These are phyloP conservation scores for Onchidella celtica DNA, from an alignment of 2,888 invertebrate species.

Conservation along the genomic window DNA sequence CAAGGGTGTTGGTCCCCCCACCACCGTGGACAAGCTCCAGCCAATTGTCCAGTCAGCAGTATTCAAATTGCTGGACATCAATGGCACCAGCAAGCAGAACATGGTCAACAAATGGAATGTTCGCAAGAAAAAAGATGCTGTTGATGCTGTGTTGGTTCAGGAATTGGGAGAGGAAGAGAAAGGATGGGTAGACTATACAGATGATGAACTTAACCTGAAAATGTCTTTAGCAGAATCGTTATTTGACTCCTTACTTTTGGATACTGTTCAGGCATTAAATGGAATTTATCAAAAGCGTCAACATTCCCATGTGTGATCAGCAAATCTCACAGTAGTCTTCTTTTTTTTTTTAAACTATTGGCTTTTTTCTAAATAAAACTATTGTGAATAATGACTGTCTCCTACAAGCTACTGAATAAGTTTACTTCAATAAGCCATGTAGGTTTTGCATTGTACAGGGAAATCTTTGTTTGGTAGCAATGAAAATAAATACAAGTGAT, in stretches of 20 bases:
- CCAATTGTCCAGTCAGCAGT: slow-evolving; percentile 73
- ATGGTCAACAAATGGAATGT: slow-evolving; percentile 70
- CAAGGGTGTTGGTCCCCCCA: slow-evolving; percentile 70
- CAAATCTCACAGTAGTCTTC: too few relatives aligned
- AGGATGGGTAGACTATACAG: slow-evolving; percentile 88
- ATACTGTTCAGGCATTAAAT: slow-evolving; percentile 80
- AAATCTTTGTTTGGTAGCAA: too few relatives aligned
- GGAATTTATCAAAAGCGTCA: slow-evolving; percentile 65
- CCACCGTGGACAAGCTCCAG: slow-evolving; percentile 68
- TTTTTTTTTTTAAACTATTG: background rate
- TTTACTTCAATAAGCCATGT: too few relatives aligned
- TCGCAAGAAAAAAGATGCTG: slow-evolving; percentile 83
- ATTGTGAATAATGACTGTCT: background rate
- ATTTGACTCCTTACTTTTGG: slow-evolving; percentile 82
- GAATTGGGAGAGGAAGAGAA: slow-evolving; percentile 87
- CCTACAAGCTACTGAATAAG: background rate
- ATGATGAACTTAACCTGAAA: slow-evolving; percentile 87
- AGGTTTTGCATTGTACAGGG: too few relatives aligned
- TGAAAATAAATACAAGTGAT: too few relatives aligned
- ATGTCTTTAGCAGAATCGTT: slow-evolving; percentile 83
- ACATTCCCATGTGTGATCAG: slow-evolving; percentile 20
- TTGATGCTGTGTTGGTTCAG: slow-evolving; percentile 87
- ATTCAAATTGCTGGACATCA: slow-evolving; percentile 69
- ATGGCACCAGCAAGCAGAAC: slow-evolving; percentile 59
- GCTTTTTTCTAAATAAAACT: background rate